Evolutionary conservation across 2,888 invertebrate species (phyloP), one percentile per base, ranked within the genome.

Genomic region (Odiellus spinosus): DNA sequence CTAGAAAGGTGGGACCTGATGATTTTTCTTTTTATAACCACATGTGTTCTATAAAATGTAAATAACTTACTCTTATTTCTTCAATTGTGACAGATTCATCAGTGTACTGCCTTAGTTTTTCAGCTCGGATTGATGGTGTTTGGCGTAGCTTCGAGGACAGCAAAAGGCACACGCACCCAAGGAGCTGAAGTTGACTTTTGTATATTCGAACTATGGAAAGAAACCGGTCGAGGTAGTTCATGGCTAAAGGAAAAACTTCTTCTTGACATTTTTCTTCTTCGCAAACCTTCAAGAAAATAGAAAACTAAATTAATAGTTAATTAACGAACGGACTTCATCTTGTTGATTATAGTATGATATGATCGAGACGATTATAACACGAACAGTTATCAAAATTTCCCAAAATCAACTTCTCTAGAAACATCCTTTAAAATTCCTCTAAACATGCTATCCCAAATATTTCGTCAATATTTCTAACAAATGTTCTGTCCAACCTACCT

Each of bases 151-250:
- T 96, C 47, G 90, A 90, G 32, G 91, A 87, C 58, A 96, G 72
- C 60, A 95, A 75, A 60, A 95, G 75, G 66, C 91, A 91, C 36
- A 85, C 82, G 21, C 91, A 82, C 52, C 88, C 93, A 61, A 95
- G 71, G 50, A 91, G 76, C 70, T 95, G 95, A 53, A 95, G 75
- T 64, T 88, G 84, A 59, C 76, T 78, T 70, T 84, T 84, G 59
- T 78, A 75, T 62, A 91, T 82, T 51, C 77, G 75, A 64, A 82
- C 82, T 52, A 78, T 75, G 63, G 82, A 81, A 60, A 95, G 74
- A 73, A 91, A 90, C 64, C 93, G 77, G 71, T 95, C 93, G 74
- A 96, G 71, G 70, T 84, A 87, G 65, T 84, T 85, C 67, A 91
- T 80, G 46, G 95, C 84, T 63, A 95, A 71, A 40, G 85, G 80